Conservation (phyloP, 2,797 vertebrate species). For the Neoniphon sammara region DNA sequence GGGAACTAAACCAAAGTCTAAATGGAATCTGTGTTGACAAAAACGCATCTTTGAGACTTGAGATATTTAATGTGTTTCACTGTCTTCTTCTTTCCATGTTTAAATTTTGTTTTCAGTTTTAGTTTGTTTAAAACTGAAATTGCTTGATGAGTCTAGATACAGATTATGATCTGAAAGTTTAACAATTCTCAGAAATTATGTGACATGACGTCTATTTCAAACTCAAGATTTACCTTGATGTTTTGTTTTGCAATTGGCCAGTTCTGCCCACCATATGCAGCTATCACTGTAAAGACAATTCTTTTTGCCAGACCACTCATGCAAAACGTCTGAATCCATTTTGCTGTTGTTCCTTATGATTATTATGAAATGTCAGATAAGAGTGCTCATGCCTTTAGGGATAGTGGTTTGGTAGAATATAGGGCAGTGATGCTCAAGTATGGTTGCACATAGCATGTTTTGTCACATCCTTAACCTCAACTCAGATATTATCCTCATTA, state of each 20-base stretch:
- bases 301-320: slow-evolving; percentile 58
- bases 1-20: slow-evolving; percentile 75
- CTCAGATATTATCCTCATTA: slow-evolving; percentile 65
- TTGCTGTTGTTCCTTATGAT: slow-evolving; percentile 50
- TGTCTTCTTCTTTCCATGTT: slow-evolving; percentile 38
- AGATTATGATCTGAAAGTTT: slow-evolving; percentile 28
- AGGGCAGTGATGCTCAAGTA: slow-evolving; percentile 47
- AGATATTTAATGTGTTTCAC: slow-evolving; percentile 25
- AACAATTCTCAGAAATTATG: slow-evolving; percentile 36
- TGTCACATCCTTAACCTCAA: slow-evolving; percentile 61
- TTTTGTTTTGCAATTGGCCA: slow-evolving; percentile 55
- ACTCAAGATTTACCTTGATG: slow-evolving; percentile 30
- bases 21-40: slow-evolving; percentile 46
- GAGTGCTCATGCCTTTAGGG: slow-evolving; percentile 42
- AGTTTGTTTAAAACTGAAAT: slow-evolving; percentile 33
- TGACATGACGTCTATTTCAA: slow-evolving; percentile 34
- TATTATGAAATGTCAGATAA: slow-evolving; percentile 43
- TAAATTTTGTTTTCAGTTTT: slow-evolving; percentile 34
- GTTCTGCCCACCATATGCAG: slow-evolving; percentile 60
- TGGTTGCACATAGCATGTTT: slow-evolving; percentile 73
- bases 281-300: slow-evolving; percentile 50
- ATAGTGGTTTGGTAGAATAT: slow-evolving; percentile 59
- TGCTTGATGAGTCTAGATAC: slow-evolving; percentile 26
- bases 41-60: slow-evolving; percentile 1
- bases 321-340: slow-evolving; percentile 31